Conservation (phyloP, 2,113 vertebrate genomes). For the Herpailurus yagouaroundi region DNA sequence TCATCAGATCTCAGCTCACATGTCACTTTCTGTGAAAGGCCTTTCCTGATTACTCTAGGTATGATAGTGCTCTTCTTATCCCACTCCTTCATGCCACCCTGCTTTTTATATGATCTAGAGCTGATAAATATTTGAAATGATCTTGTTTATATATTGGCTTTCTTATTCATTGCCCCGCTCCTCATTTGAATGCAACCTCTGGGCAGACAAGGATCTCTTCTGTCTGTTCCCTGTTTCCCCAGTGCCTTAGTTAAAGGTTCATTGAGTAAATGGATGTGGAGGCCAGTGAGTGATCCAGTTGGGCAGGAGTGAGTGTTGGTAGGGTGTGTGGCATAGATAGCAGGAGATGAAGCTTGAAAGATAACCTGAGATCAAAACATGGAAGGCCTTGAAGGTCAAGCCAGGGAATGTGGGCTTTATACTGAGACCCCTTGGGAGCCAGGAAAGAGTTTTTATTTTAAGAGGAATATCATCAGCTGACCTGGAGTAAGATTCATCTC, state of each 20-base stretch:
- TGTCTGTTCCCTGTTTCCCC: neutral
- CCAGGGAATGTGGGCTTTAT: constrained; percentile 19
- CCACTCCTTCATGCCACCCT: neutral
- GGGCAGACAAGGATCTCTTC: neutral
- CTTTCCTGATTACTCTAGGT: neutral
- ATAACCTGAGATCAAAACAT: constrained; percentile 5
- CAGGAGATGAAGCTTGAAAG: constrained; percentile 36
- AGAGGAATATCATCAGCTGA: neutral
- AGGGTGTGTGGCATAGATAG: neutral
- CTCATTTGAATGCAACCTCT: neutral
- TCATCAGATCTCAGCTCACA: constrained; percentile 19
- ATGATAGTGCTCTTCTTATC: neutral
- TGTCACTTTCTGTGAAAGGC: neutral
- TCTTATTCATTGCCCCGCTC: neutral
- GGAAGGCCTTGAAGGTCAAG: neutral
- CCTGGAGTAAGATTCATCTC: neutral
- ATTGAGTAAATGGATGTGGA: neutral
- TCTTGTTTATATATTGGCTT: constrained; percentile 5
- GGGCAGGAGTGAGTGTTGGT: neutral
- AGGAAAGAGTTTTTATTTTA: constrained; percentile 30
- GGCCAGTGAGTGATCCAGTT: neutral
- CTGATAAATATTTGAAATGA: constrained; percentile 27
- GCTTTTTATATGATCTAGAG: neutral
- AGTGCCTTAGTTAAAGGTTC: neutral
- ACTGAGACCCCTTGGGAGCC: neutral